Conservation (phyloP, 2,113 vertebrate genomes). For the Hucho hucho region DNA sequence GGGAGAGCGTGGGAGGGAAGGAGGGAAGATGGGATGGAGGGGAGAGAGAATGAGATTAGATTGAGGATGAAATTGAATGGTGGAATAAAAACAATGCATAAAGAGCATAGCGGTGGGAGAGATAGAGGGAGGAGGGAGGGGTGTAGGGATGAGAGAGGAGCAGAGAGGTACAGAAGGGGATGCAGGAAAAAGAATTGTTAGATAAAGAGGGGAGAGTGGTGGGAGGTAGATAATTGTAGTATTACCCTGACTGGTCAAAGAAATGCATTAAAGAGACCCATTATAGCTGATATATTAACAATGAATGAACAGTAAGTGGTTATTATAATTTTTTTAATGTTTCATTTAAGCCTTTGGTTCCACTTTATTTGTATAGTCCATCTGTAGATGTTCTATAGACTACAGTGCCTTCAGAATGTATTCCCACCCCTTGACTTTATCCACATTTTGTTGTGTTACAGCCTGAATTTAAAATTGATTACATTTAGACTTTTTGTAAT, state of each 20-base stretch:
- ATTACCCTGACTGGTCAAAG: not conserved
- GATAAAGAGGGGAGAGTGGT: too few relatives aligned
- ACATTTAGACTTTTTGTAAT: too few relatives aligned
- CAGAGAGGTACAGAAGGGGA: not conserved
- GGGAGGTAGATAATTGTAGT: not conserved
- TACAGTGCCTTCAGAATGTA: too few relatives aligned
- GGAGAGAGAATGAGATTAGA: not conserved
- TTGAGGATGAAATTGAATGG: slow-evolving; percentile 2
- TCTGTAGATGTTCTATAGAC: too few relatives aligned
- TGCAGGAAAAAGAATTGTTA: too few relatives aligned
- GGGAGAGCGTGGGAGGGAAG: not conserved
- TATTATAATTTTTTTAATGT: too few relatives aligned
- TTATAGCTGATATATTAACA: not conserved
- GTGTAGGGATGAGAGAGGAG: not conserved
- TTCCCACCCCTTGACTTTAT: too few relatives aligned
- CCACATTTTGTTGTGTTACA: too few relatives aligned
- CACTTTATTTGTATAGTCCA: too few relatives aligned
- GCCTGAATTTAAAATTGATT: too few relatives aligned
- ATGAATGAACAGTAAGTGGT: slow-evolving; percentile 1
- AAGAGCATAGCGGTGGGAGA: not conserved
- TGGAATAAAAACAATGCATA: slow-evolving; percentile 1
- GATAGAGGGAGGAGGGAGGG: not conserved
- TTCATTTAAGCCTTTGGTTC: too few relatives aligned
- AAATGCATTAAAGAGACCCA: not conserved
- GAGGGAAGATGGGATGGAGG: not conserved